These are phyloP conservation scores for Oriolus oriolus DNA, from an alignment of 2,113 vertebrate genomes.

Conservation along the genomic window DNA sequence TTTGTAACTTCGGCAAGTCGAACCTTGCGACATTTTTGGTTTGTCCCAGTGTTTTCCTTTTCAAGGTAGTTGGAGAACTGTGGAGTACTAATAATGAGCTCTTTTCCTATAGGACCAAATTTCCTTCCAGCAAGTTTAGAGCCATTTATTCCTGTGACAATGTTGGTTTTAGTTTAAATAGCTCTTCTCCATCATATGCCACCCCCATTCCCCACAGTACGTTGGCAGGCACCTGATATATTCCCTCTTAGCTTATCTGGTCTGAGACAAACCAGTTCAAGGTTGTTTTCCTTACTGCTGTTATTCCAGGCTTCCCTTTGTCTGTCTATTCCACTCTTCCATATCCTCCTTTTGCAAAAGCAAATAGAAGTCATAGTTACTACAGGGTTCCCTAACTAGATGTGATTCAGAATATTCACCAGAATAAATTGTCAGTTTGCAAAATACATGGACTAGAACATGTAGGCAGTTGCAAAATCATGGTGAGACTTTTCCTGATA, in stretches of 20 bases:
- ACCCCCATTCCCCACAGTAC: background rate
- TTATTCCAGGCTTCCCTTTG: background rate
- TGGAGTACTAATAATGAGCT: background rate
- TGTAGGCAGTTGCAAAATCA: background rate
- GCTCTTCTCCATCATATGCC: background rate
- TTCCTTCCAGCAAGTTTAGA: background rate
- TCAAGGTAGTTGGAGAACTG: background rate
- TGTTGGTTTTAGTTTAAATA: background rate
- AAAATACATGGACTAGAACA: background rate
- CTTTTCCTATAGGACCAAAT: background rate
- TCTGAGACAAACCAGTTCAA: background rate
- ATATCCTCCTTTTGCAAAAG: background rate
- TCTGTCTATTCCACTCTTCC: background rate
- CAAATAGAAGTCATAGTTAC: background rate
- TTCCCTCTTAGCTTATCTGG: background rate
- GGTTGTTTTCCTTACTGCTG: background rate
- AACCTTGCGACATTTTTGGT: background rate
- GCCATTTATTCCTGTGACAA: background rate
- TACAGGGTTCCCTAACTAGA: background rate
- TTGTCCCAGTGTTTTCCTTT: background rate
- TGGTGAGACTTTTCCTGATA: background rate
- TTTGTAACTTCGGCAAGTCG: background rate
- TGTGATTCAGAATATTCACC: background rate
- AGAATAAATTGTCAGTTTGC: background rate
- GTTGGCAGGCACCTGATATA: background rate